Evolutionary conservation across 2,113 vertebrate species (phyloP), one percentile per base, ranked within the genome.

Genomic region (Tiliqua scincoides): DNA sequence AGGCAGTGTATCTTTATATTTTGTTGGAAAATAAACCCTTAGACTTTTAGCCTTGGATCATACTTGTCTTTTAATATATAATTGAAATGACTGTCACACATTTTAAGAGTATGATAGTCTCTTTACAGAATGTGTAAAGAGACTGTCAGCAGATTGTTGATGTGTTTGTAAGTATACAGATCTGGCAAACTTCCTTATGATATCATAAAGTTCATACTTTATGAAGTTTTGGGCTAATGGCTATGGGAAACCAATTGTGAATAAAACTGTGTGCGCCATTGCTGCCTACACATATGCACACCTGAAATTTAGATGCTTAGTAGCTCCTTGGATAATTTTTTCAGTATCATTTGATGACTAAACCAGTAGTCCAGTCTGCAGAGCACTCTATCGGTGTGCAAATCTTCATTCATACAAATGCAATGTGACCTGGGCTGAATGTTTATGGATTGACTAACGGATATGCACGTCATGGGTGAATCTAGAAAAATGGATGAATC

Each of bases 231-330:
- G 80, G 84, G 84, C 86, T 85, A 83, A 82, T 61, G 1, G 1
- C 9, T 85, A 23, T 0, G 40, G 54, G 18, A 72, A 86, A 89
- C 85, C 57, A 18, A 86, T 81, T 92, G 87, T 88, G 88, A 83
- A 76, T 52, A 54, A 63, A 15, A 85, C 90, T 88, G 88, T 27
- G 18, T 89, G 79, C n/a, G n/a, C 79, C 76, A 57, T 81, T 74
- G 2, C 91, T 90, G 89, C 71, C 86, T 67, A 11, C 90, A 89
- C 87, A 93, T 91, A 91, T 88, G 15, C 18, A 4, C 43, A 54
- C 6, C 6, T 92, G 43, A 8, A 8, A 48, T 48, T 48, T 48
- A 48, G 43, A 48, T 48, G 4, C 43, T 48, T 48, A 48, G 72
- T 71, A 32, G 65, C 72, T 73, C 85, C 1, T 65, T 79, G 87